Base-by-base conservation (phyloP, 2,113 vertebrate genomes). In the Melanerpes formicivorus region DNA sequence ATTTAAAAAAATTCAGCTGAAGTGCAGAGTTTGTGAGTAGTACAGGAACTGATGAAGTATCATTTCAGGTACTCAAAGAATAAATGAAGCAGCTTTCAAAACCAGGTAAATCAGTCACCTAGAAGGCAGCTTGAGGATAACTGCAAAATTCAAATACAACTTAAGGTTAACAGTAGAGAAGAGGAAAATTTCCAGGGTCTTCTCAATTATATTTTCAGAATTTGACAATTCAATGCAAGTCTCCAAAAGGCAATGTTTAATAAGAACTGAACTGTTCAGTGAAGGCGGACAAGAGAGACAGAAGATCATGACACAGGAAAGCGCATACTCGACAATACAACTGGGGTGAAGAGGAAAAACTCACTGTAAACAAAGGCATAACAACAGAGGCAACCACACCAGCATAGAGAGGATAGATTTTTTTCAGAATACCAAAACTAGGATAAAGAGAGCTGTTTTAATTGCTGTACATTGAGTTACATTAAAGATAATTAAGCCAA, bases 291-390 rank as follows among this genome's bases (percentile, higher is more conserved):
- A 58, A 60, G 8, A 71, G 12, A 63, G 27, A 54, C 12, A 77
- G 6, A 65, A 62, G 30, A 14, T 29, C 55, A 55, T 34, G 26
- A 50, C 8, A 62, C 2, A 55, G 10, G 18, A 83, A 84, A 42
- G 22, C 29, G 69, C 17, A 29, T 9, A 30, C 2, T 3, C 1
- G 55, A 18, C 40, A 32, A 4, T 0, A 67, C 50, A 52, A 52
- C 22, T 52, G 22, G 14, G 13, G 30, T 42, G 77, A 37, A 67
- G 59, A 27, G 34, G 34, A 85, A 82, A 80, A 88, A 12, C 1
- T 0, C 27, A 13, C 9, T 18, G 37, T 14, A 87, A 89, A 81
- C 4, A 6, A 56, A 30, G 3, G 17, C 11, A 4, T 42, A 34
- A 48, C 11, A 95, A 66, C 7, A 52, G 19, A 76, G 11, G 59